Conservation (phyloP, 2,888 invertebrate genomes). For the Lamproptera curius region DNA sequence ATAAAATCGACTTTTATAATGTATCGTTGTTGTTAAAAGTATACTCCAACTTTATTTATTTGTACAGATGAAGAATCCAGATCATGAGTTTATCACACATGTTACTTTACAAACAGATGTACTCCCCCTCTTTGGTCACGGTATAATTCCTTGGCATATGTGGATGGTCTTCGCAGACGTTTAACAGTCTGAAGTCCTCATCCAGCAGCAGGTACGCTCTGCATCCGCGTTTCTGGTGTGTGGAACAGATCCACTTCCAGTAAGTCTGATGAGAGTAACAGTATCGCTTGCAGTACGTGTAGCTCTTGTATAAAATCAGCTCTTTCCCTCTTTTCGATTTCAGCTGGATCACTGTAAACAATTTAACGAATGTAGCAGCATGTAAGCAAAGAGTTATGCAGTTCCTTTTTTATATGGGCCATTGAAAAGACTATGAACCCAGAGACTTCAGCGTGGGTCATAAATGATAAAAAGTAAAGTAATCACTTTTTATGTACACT, state of each 20-base stretch:
- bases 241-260: constrained; percentile 27
- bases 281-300: constrained; percentile 7
- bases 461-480: too few species aligned
- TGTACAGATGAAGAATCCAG: too few species aligned
- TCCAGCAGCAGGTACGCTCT: constrained; percentile 23
- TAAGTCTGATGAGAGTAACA: background rate
- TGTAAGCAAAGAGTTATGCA: constrained; percentile 1
- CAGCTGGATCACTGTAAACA: constrained; percentile 6
- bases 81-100: too few species aligned
- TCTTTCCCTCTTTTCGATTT: constrained; percentile 40
- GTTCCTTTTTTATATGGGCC: too few species aligned
- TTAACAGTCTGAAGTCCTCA: constrained; percentile 9
- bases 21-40: too few species aligned
- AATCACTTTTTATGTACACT: too few species aligned
- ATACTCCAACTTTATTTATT: too few species aligned
- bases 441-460: too few species aligned
- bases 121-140: background rate
- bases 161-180: constrained; percentile 11
- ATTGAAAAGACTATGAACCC: too few species aligned
- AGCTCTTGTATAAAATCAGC: constrained; percentile 36
- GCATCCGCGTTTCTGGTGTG: constrained; percentile 23
- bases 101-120: constrained; percentile 7
- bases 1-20: too few species aligned
- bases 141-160: constrained; percentile 1
- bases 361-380: constrained; percentile 21